Evolutionary conservation across 37 sponge, comb jelly and placozoan genomes (phyloP).

Genomic region (Tethya wilhelma): DNA sequence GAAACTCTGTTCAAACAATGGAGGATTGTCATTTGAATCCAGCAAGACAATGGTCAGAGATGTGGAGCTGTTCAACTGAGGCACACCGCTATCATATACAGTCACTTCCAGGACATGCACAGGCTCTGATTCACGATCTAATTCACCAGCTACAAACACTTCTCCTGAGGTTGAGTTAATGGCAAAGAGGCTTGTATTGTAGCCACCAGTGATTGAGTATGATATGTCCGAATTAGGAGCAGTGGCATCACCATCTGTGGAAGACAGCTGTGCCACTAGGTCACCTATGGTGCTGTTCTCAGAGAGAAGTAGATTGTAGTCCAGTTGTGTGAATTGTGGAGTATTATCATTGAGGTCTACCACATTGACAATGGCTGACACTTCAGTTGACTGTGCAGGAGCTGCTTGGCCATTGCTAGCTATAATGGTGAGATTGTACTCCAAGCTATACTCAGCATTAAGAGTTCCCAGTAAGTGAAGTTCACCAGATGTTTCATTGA

Average conservation of each 20-base stretch:
- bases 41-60: conserved; percentile 21
- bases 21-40: conserved; percentile 62
- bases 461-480: conserved; percentile 8
- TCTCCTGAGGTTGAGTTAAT: conserved; percentile 45
- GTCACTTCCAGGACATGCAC: conserved; percentile 29
- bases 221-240: conserved; percentile 23
- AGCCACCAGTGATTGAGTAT: conserved; percentile 33
- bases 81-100: conserved; percentile 49
- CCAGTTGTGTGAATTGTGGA: conserved; percentile 32
- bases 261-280: conserved; percentile 26
- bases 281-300: conserved; percentile 39
- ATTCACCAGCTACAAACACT: not conserved
- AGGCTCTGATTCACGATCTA: conserved; percentile 43
- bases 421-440: conserved; percentile 12
- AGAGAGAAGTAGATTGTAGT: conserved; percentile 21
- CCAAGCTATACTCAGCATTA: conserved; percentile 41
- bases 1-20: conserved; percentile 37
- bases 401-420: conserved; percentile 39
- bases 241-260: conserved; percentile 66
- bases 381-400: conserved; percentile 3
- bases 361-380: conserved; percentile 26
- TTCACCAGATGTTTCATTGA: conserved; percentile 50
- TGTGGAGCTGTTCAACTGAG: conserved; percentile 11
- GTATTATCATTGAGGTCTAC: conserved; percentile 76
- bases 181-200: conserved; percentile 40